Conservation (phyloP, 1,140 invertebrate genomes). For the Drosophila sucinea region DNA sequence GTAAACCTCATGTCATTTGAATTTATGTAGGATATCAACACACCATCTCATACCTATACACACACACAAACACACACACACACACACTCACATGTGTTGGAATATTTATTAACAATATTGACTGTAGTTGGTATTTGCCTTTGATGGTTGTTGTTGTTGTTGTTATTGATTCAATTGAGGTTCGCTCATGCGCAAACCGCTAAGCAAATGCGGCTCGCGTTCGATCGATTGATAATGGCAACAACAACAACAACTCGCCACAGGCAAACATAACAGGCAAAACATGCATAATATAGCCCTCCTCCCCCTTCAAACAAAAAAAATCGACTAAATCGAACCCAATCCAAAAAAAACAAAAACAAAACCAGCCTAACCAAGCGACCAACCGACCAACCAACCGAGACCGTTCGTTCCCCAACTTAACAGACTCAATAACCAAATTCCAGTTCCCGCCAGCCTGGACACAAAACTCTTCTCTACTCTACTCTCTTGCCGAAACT, state of each 20-base stretch:
- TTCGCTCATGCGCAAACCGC: conserved; percentile 44
- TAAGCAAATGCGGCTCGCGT: conserved; percentile 79
- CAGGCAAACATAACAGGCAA: conserved; percentile 55
- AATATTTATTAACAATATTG: conserved; percentile 79
- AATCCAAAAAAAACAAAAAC: conserved; percentile 7
- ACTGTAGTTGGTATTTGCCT: conserved; percentile 38
- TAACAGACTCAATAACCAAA: conserved; percentile 17
- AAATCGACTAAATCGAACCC: background rate
- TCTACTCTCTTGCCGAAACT: conserved; percentile 2
- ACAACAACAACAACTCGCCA: conserved; percentile 57
- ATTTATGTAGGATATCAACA: conserved; percentile 18
- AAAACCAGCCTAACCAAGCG: background rate
- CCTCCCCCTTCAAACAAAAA: conserved; percentile 39
- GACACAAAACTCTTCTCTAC: conserved; percentile 9
- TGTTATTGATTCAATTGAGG: conserved; percentile 51
- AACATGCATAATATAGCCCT: conserved; percentile 51
- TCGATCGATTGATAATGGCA: conserved; percentile 79
- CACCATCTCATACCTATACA: conserved; percentile 10
- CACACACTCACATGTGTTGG: conserved; percentile 42
- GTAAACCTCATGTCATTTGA: conserved; percentile 15
- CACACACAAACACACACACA: conserved; percentile 10
- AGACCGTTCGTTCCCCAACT: conserved; percentile 6
- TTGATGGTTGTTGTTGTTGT: conserved; percentile 28
- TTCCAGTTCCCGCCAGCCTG: conserved; percentile 14
- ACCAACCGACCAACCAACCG: background rate